Conservation (phyloP, 2,888 invertebrate genomes). For the Drosophila mimetica region DNA sequence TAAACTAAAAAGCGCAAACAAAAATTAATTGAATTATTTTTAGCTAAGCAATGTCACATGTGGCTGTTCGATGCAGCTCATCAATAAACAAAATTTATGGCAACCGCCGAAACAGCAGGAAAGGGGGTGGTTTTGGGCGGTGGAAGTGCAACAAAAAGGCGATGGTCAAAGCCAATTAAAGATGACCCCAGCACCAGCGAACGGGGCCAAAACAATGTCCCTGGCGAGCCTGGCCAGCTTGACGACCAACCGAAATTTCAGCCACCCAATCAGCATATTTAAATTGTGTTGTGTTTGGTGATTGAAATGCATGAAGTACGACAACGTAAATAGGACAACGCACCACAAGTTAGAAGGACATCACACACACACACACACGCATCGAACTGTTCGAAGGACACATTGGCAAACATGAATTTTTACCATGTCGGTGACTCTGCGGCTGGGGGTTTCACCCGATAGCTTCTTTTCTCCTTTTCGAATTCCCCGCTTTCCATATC, state of each 20-base stretch:
- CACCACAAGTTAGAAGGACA: slow-evolving; percentile 51
- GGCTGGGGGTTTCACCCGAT: slow-evolving; percentile 36
- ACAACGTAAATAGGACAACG: slow-evolving; percentile 58
- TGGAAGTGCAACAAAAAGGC: slow-evolving; percentile 24
- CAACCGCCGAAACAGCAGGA: slow-evolving; percentile 13
- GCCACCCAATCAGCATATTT: slow-evolving; percentile 78
- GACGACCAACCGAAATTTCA: slow-evolving; percentile 64
- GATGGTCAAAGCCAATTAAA: slow-evolving; percentile 64
- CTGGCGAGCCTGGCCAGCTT: slow-evolving; percentile 27
- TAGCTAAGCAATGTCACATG: slow-evolving; percentile 55
- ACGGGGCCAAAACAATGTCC: slow-evolving; percentile 27
- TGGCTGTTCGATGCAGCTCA: slow-evolving; percentile 43
- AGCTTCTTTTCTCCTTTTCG: slow-evolving; percentile 10
- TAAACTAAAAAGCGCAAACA: slow-evolving; percentile 45
- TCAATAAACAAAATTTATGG: slow-evolving; percentile 73
- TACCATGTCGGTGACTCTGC: slow-evolving; percentile 43
- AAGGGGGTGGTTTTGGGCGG: slow-evolving; percentile 1
- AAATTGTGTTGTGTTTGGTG: slow-evolving; percentile 76
- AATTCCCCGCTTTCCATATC: slow-evolving; percentile 17
- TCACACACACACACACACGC: slow-evolving; percentile 5
- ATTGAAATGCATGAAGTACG: slow-evolving; percentile 74
- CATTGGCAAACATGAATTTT: slow-evolving; percentile 70
- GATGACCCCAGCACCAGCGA: slow-evolving; percentile 39
- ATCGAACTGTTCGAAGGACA: slow-evolving; percentile 36
- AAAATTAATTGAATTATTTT: slow-evolving; percentile 70